Conservation (phyloP, 2,797 vertebrate genomes). For the Leptodactylus fallax region DNA sequence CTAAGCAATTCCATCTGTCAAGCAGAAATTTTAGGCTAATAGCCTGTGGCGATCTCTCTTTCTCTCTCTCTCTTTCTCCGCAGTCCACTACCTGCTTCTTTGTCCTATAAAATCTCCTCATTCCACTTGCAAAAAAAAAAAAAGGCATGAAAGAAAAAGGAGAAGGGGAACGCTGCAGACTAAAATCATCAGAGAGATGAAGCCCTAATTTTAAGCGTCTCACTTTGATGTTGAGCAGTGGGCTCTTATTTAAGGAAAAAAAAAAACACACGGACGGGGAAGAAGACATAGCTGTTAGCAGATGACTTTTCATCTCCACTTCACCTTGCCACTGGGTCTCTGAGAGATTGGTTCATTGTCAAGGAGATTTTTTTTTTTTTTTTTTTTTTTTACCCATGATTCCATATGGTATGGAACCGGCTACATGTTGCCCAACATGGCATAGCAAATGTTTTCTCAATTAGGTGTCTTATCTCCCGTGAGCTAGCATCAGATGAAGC, state of each 20-base stretch:
- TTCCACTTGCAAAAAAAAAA: constrained; percentile 79
- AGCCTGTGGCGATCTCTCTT: constrained; percentile 87
- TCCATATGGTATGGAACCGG: constrained; percentile 96
- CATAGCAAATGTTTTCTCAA: constrained; percentile 98
- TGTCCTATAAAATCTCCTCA: constrained; percentile 93
- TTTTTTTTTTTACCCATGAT: constrained; percentile 95
- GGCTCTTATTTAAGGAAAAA: constrained; percentile 75
- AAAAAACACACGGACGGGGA: constrained; percentile 67
- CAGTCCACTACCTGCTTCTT: constrained; percentile 91
- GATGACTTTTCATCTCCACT: constrained; percentile 90
- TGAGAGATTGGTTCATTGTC: constrained; percentile 99
- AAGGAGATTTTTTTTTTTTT: constrained; percentile 76
- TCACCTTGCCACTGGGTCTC: constrained; percentile 99
- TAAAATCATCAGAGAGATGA: constrained; percentile 87
- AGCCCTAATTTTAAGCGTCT: constrained; percentile 85
- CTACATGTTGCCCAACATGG: constrained; percentile 99
- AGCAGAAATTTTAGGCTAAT: constrained; percentile 92
- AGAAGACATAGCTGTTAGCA: constrained; percentile 87
- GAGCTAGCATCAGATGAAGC: constrained; percentile 98
- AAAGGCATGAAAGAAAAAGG: constrained; percentile 70
- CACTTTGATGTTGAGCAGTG: constrained; percentile 84
- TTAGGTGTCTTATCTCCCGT: constrained; percentile 97
- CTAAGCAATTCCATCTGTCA: constrained; percentile 98
- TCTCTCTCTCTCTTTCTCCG: constrained; percentile 69
- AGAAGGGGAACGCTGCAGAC: constrained; percentile 82